Base-by-base conservation (phyloP, 1,140 invertebrate genomes). In the Euwallacea similis region DNA sequence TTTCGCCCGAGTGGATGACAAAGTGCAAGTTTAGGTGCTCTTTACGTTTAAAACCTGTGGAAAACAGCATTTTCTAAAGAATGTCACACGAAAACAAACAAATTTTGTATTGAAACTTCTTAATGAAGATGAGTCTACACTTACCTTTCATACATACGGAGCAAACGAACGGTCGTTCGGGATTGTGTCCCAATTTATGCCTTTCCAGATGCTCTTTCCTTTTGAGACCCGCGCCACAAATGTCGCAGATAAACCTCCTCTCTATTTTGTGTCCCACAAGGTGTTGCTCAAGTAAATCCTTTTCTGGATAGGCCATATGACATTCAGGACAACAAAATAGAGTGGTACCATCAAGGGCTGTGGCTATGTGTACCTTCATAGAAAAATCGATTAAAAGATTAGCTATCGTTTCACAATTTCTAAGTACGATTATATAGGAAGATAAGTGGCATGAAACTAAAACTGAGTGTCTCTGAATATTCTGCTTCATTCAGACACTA, bases 1-100 rank as follows among this genome's bases (percentile, higher is more conserved):
- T 94, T 75, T 92, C 89, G 15, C 90, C 91, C 6, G 90, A 91
- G 81, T 92, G 91, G 77, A 92, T 92, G 63, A 92, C 90, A 74
- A 89, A 89, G 81, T 93, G 91, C 50, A 92, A 82, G 81, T 91
- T 91, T 64, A 93, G 82, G 77, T 93, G 91, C 76, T 93, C 91
- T 82, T 92, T 91, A 56, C 91, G 83, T 80, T 93, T 92, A 81
- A 92, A 93, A 4, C 75, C 64, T 71, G 21, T 7, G 16, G 42
- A 4, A 33, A 33, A 33, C 1, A 33, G 4, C 21, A 33, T 33
- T 33, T 4, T 33, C 21, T 33, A 47, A 21, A 71, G 9, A 65
- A 50, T 44, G 47, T 10, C 33, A 61, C 4, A 33, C 21, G 21
- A 33, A 33, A 33, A 1, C 21, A 33, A 33, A 33, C 21, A 33